Evolutionary conservation across 2,113 vertebrate genomes (phyloP).

Genomic region (Triplophysa tibetana): DNA sequence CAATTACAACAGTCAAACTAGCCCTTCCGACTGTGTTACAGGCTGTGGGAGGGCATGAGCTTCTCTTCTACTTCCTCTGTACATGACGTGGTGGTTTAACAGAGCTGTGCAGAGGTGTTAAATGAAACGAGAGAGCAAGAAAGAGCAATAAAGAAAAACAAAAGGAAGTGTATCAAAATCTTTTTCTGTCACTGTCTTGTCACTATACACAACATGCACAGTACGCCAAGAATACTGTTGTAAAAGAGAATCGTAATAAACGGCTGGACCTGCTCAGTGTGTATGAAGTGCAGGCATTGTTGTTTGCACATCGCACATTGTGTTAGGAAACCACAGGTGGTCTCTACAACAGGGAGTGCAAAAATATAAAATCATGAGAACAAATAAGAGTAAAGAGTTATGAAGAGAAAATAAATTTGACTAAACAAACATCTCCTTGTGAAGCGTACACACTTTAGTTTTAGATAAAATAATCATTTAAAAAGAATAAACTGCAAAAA

Average conservation of each 20-base stretch:
- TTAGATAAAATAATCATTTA: too few relatives aligned
- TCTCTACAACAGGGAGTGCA: neutral
- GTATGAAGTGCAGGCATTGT: neutral
- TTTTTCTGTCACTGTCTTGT: too few relatives aligned
- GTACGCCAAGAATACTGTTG: neutral
- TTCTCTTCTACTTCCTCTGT: conserved; percentile 25
- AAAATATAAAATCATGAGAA: neutral
- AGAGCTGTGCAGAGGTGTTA: neutral
- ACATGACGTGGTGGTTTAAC: neutral
- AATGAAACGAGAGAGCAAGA: neutral
- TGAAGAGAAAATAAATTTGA: neutral
- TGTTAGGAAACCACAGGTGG: neutral
- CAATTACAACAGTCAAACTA: neutral
- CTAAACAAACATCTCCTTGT: neutral
- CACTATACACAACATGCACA: neutral
- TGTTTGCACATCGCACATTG: too few relatives aligned
- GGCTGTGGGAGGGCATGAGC: neutral
- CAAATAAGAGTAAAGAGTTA: neutral
- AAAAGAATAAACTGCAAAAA: too few relatives aligned
- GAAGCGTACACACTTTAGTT: too few relatives aligned
- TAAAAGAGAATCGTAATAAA: neutral
- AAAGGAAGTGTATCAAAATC: too few relatives aligned
- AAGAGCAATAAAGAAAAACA: neutral
- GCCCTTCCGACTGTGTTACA: neutral
- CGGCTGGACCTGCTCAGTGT: neutral